Base-by-base conservation (phyloP, 2,113 vertebrate species). In the Lynx canadensis region DNA sequence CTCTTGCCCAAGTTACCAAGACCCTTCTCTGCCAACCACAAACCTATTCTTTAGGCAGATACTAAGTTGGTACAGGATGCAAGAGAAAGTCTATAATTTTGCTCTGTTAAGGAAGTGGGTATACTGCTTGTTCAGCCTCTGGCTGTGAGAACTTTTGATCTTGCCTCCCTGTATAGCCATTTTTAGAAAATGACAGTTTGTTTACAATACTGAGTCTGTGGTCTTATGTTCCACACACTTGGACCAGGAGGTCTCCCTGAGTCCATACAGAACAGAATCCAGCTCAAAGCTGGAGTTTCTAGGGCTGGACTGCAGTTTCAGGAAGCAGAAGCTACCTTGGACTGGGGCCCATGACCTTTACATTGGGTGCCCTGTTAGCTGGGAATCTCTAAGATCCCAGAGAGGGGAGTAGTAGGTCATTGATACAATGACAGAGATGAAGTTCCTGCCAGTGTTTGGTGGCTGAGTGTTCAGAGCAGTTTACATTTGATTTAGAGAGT, bases 401-500 rank as follows among this genome's bases (percentile, higher is more conserved):
- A 6, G 68, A 96, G 55, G 8, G 33, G 50, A 90, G 21, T 38
- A 89, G 60, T 38, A 89, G 60, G 23, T 15, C 71, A 65, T 71
- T 1, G 1, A 52, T 91, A 2, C 48, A 71, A 60, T 80, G 89
- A 91, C 14, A 11, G n/a, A 74, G 81, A 66, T 3, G 48, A 66
- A 41, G 23, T 89, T 92, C 33, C 82, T 95, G n/a, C 31, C 36
- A 21, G 48, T 7, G 7, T 68, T 33, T 48, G 29, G 66, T 82
- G 78, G n/a, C 31, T 11, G 29, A 90, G 66, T 21, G 29, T 78
- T 91, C 66, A 69, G 31, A 65, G 27, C 18, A 41, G 41, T 74
- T 96, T 97, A 23, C 63, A 41, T 93, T 92, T 97, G 92, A 83
- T 84, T 89, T 91, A 68, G 63, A 95, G 74, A 96, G 52, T 81